Evolutionary conservation across 2,113 vertebrate genomes (phyloP).

Genomic region (Antechinus stuartii): DNA sequence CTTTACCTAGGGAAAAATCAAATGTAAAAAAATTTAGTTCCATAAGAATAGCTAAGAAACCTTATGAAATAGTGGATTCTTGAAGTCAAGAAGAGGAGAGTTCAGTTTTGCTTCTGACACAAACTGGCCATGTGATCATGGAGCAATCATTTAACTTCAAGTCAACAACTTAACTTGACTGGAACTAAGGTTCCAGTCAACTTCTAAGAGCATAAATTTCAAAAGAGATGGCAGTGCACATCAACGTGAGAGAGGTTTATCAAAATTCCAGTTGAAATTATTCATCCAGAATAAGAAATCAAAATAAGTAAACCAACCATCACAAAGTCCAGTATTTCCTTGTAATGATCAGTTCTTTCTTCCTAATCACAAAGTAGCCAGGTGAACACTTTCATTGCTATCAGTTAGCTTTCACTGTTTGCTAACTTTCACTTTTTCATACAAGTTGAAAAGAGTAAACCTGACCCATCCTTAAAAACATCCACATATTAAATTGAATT

Average conservation of each 20-base stretch:
- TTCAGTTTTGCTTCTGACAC: not conserved
- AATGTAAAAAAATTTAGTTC: not conserved
- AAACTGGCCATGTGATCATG: not conserved
- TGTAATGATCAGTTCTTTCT: too few relatives aligned
- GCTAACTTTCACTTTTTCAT: too few relatives aligned
- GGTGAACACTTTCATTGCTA: too few relatives aligned
- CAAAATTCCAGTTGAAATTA: not conserved
- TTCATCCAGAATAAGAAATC: not conserved
- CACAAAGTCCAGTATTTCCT: too few relatives aligned
- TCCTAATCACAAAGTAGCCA: too few relatives aligned
- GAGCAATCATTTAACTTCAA: not conserved
- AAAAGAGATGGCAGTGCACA: not conserved
- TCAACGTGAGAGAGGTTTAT: not conserved
- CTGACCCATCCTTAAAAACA: too few relatives aligned
- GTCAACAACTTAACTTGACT: too few relatives aligned
- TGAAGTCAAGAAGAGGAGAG: not conserved
- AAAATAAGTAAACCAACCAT: not conserved
- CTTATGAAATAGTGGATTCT: not conserved
- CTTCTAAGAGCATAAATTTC: not conserved
- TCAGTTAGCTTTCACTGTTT: too few relatives aligned
- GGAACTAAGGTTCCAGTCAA: not conserved
- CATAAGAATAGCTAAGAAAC: not conserved
- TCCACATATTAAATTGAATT: too few relatives aligned
- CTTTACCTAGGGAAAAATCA: conserved; percentile 65
- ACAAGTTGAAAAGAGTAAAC: too few relatives aligned